Evolutionary conservation across 2,113 vertebrate species (phyloP).

Genomic region (Oncorhynchus clarkii): DNA sequence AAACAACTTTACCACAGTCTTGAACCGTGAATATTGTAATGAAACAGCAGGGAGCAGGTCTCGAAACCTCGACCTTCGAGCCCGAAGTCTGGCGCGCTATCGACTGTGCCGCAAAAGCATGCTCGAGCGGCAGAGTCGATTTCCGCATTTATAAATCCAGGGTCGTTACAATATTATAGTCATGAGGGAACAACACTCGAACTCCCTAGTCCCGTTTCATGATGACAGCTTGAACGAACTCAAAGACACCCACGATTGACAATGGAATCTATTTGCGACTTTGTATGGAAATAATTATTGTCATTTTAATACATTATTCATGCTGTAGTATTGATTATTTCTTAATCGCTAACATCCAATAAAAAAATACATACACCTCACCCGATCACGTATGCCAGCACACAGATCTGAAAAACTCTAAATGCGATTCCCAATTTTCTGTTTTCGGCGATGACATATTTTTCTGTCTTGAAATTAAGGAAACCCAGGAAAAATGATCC

Average conservation of each 20-base stretch:
- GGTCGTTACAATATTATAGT: too few relatives aligned
- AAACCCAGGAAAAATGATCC: constrained; percentile 76
- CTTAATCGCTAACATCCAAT: neutral
- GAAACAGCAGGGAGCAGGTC: too few relatives aligned
- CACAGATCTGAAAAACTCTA: constrained; percentile 83
- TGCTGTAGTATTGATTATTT: neutral
- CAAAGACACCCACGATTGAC: neutral
- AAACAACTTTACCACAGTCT: too few relatives aligned
- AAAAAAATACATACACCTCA: constrained; percentile 61
- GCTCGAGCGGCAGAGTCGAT: too few relatives aligned
- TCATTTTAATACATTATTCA: neutral
- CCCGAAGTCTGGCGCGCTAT: too few relatives aligned
- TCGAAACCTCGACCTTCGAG: too few relatives aligned
- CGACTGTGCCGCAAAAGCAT: too few relatives aligned
- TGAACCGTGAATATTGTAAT: too few relatives aligned
- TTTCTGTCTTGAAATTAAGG: constrained; percentile 94
- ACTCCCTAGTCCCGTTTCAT: neutral
- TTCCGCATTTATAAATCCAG: too few relatives aligned
- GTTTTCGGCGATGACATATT: constrained; percentile 92
- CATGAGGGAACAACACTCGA: too few relatives aligned
- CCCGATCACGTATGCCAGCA: constrained; percentile 91
- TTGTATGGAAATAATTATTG: neutral
- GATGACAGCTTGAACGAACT: neutral
- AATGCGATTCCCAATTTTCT: constrained; percentile 90
- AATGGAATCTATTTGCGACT: neutral